Evolutionary conservation across 2,888 invertebrate species (phyloP), one percentile per base, ranked within the genome.

Genomic region (Lottia gigantea): DNA sequence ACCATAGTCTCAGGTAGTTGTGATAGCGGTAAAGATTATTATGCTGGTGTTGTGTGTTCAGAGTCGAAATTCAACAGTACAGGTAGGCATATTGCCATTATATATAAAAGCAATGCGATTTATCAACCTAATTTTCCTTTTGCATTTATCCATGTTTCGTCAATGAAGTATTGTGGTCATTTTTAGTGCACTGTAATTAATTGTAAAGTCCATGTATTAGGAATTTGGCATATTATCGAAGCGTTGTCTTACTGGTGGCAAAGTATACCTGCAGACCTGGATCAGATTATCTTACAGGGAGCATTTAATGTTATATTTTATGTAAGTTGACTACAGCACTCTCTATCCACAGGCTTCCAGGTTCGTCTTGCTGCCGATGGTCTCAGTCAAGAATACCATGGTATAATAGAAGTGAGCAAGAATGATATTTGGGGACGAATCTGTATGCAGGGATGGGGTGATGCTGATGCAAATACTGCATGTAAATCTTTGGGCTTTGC

Each of bases 401-500:
- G 86, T 15, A 84, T 84, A 25, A 87, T 94, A 14, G 93, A 94
- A 89, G 91, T 94, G 2, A 92, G 91, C 87, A 91, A 93, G 91
- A 86, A 88, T 71, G 93, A 92, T 0, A 90, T 91, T 71, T 93
- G 93, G 92, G 94, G 94, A 0, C 91, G 92, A 74, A 91, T 94
- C 14, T 94, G 94, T 85, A 93, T 94, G 82, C 93, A 94, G 77
- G 91, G 91, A 76, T 94, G 94, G 83, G 92, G 92, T 12, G 88
- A 93, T 75, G 89, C 88, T 26, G 92, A 93, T 78, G 94, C 93
- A 0, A 90, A 92, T 78, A 93, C 94, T 0, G 78, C 80, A 0
- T 85, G 85, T 72, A 70, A 74, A 65, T 73, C 79, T 40, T 65
- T 82, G 1, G 81, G 80, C 6, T 82, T 66, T 66, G 77, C 80